Evolutionary conservation across 2,888 invertebrate species (phyloP), one percentile per base, ranked within the genome.

Genomic region (Aphidoletes aphidimyza): DNA sequence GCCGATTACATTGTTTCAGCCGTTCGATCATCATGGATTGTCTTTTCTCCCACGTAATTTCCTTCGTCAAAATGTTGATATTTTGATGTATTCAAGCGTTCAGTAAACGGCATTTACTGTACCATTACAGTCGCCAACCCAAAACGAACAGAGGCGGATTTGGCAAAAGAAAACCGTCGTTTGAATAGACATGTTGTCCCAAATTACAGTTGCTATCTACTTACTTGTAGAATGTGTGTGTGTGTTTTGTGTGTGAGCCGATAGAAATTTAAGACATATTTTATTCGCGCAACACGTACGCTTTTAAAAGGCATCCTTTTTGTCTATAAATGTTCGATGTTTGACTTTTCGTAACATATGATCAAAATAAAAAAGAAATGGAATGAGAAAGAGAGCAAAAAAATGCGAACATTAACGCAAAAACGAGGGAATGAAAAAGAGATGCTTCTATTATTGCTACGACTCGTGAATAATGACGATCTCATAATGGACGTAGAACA

Each of bases 391-490:
- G 47, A 47, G 47, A 47, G 47, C 47, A 47, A 47, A 54, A 54
- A 54, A 22, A 54, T 11, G 54, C 22, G 39, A 39, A 39, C 5
- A 39, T 5, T 11, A 11, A 39, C 39, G 39, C 39, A 54, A 54
- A 22, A 54, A 22, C n/a, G 22, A 54, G 9, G 0, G 54, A n/a
- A 69, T 14, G 34, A 54, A 36, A 37, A 81, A n/a, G n/a, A 17
- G 81, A 81, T 37, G 36, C 36, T 81, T 36, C 81, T 81, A 81
- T 81, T 37, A 37, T n/a, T 81, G n/a, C n/a, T 81, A 81, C 81
- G 81, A 81, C n/a, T 37, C 37, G 81, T 81, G 81, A 81, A 81
- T 81, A 81, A 81, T 6, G 81, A 37, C 36, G n/a, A 81, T n/a
- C 19, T 37, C 22, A 81, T 81, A 37, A 37, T n/a, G 22, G 37